phyloP scores from a whole-genome alignment of 2,888 invertebrate genomes.

The Sabellastarte sp. region DNA sequence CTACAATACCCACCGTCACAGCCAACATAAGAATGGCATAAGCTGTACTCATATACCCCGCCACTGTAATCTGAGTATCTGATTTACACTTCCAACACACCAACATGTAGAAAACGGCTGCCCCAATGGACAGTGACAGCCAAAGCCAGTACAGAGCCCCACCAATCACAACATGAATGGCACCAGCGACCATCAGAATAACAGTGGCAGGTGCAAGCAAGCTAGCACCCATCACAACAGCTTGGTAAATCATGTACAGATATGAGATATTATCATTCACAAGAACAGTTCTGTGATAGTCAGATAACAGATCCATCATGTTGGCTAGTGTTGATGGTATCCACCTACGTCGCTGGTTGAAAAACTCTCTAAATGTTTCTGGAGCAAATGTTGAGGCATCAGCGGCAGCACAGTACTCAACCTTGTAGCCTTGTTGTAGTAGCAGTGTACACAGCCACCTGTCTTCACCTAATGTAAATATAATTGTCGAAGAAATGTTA shows the following conservation, averaged over 20 bases:
- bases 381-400: conserved; percentile 98
- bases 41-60: conserved; percentile 66
- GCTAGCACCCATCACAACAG: conserved; percentile 39
- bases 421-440: conserved; percentile 34
- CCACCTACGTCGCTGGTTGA: conserved; percentile 96
- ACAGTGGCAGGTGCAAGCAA: conserved; percentile 50
- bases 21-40: conserved; percentile 64
- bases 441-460: conserved; percentile 33
- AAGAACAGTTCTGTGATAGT: conserved; percentile 38
- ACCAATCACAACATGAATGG: conserved; percentile 43
- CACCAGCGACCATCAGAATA: conserved; percentile 53
- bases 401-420: conserved; percentile 97
- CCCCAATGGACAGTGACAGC: conserved; percentile 36
- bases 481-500: too few species aligned
- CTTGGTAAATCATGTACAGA: conserved; percentile 44
- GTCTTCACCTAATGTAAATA: conserved; percentile 38
- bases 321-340: conserved; percentile 98
- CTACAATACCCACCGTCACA: conserved; percentile 75
- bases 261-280: conserved; percentile 45
- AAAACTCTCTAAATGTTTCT: conserved; percentile 71
- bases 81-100: conserved; percentile 41
- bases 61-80: conserved; percentile 42
- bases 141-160: conserved; percentile 39
- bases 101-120: conserved; percentile 41
- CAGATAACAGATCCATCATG: conserved; percentile 79